phyloP scores from a whole-genome alignment of 2,888 invertebrate species.

The Neria commutata region DNA sequence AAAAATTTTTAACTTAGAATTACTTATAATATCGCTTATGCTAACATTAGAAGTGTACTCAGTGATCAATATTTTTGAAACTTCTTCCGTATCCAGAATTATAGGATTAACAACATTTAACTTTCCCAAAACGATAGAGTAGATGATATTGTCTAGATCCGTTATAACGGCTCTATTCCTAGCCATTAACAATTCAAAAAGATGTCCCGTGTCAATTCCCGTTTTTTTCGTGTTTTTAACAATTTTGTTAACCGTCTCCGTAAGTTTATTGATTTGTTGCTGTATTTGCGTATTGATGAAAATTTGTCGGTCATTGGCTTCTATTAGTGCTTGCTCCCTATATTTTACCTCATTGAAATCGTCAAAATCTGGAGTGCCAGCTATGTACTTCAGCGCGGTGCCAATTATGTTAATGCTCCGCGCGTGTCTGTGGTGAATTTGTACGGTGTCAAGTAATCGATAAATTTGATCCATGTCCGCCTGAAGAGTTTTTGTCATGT shows the following conservation, averaged over 20 bases:
- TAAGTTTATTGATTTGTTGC: slow-evolving; percentile 13
- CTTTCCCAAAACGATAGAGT: slow-evolving; percentile 11
- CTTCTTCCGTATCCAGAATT: background rate
- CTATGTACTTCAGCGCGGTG: background rate
- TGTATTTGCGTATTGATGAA: slow-evolving; percentile 16
- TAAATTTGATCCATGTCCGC: background rate
- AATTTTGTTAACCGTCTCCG: slow-evolving; percentile 5
- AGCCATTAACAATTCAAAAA: background rate
- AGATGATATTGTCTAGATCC: slow-evolving; percentile 5
- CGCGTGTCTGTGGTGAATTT: slow-evolving; percentile 15
- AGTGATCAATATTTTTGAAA: background rate
- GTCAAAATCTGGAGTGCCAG: slow-evolving; percentile 5
- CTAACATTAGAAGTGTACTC: background rate
- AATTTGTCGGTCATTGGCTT: slow-evolving; percentile 13
- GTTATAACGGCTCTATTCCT: slow-evolving; percentile 12
- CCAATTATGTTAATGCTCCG: slow-evolving; percentile 11
- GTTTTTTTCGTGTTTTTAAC: background rate
- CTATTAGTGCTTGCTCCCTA: slow-evolving; percentile 11
- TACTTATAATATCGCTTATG: background rate
- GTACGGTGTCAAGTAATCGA: background rate
- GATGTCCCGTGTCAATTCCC: slow-evolving; percentile 10
- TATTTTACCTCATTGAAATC: background rate
- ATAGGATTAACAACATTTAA: slow-evolving; percentile 11
- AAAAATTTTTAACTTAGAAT: background rate
- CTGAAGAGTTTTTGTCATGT: too few relatives aligned